Conservation (phyloP, 2,888 invertebrate species). For the Phyllotreta striolata region DNA sequence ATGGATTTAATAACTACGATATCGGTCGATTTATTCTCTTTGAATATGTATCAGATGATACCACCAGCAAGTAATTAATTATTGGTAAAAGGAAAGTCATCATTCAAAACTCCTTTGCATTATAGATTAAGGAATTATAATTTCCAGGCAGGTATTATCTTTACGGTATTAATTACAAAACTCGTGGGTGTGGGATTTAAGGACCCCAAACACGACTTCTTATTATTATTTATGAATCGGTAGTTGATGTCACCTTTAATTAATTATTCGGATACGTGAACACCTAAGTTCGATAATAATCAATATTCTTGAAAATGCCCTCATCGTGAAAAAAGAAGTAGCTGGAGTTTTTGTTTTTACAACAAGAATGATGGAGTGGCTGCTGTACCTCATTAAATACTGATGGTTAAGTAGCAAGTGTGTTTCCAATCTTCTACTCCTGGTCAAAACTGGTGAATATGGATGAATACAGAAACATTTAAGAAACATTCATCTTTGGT, state of each 20-base stretch:
- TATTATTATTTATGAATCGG: constrained; percentile 37
- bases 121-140: constrained; percentile 38
- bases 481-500: too few relatives aligned
- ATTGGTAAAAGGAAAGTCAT: constrained; percentile 34
- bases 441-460: too few relatives aligned
- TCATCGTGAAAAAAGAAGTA: constrained; percentile 9
- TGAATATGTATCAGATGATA: constrained; percentile 22
- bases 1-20: constrained; percentile 19
- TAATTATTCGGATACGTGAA: constrained; percentile 40
- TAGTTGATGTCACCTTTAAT: constrained; percentile 41
- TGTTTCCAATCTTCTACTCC: too few relatives aligned
- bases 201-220: constrained; percentile 29
- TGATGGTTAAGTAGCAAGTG: too few relatives aligned
- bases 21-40: constrained; percentile 23
- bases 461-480: too few relatives aligned
- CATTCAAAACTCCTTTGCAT: constrained; percentile 35
- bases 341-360: constrained; percentile 5
- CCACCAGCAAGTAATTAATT: constrained; percentile 31
- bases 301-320: constrained; percentile 10
- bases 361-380: background rate
- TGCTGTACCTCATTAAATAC: background rate
- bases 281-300: constrained; percentile 34
- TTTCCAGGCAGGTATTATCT: constrained; percentile 39
- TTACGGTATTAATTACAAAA: constrained; percentile 39
- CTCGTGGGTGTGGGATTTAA: constrained; percentile 38